Evolutionary conservation across 2,113 vertebrate genomes (phyloP), one percentile per base, ranked within the genome.

Genomic region (Aramus guarauna): DNA sequence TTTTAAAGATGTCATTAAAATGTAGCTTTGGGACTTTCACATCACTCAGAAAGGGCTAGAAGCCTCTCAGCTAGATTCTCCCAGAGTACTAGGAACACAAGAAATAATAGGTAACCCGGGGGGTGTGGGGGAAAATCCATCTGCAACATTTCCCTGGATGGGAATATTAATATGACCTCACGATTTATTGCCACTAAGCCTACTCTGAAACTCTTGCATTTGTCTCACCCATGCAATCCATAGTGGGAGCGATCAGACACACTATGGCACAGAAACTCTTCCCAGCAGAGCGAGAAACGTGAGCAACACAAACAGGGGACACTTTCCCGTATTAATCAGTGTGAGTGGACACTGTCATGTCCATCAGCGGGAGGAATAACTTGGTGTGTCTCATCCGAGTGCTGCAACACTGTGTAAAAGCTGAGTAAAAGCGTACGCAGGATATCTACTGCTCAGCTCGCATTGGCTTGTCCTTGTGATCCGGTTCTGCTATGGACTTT

Each of bases 281-380:
- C 19, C 22, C 9, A n/a, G 37, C 77, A 45, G 48, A 27, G 36
- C 10, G 5, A 55, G 37, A 39, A 47, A 41, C 2, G 1, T 1
- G 16, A 68, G 41, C 60, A 6, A 32, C 5, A 45, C 45, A 7
- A n/a, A 66, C 8, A 39, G 26, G 30, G 41, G 58, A 58, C 16
- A 0, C 27, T 17, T 18, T 2, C 36, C 20, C 21, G 12, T 2
- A 0, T 8, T 7, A 2, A 19, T 14, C 21, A 2, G 48, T 1
- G n/a, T 4, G 26, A 27, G 41, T 1, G 6, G 26, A 43, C 30
- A 1, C 47, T 5, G 30, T 2, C 2, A 7, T 5, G 9, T 20
- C 24, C 64, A 23, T 10, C 30, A 20, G 50, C 20, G 22, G n/a
- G 47, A 55, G 47, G 20, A 18, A n/a, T 4, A 32, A 13, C 21